Base-by-base conservation (phyloP, 1,140 invertebrate species). In the Argopecten irradians region DNA sequence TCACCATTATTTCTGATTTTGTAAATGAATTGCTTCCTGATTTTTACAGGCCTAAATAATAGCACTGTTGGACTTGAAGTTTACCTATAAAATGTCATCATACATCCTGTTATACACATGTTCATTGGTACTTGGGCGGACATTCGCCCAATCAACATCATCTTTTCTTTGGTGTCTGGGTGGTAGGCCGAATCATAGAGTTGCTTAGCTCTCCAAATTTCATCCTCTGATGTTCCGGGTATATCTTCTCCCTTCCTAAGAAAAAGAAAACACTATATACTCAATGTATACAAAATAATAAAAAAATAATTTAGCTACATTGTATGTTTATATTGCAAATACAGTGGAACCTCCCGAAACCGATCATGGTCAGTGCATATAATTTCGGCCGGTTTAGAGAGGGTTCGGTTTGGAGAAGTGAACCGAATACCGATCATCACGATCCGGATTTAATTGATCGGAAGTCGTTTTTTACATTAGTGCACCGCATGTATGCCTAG, bases 151-250 rank as follows among this genome's bases (percentile, higher is more conserved):
- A 99, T 97, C 55, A 99, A 97, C 96, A 99, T 97, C 97, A 99
- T 99, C 94, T 99, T 97, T 91, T 99, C 99, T 16, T 98, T 98
- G 28, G 98, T 99, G 94, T 99, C 99, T 0, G 99, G 99, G 96
- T 99, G 99, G 95, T 98, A 99, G 0, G 99, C 99, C 0, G 99
- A 99, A 94, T 99, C 98, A 94, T 99, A 99, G 0, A 99, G 95
- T 95, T 99, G 97, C 95, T 99, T 99, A 0, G 98, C 98, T 93
- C 97, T 96, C 95, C 99, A 97, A 13, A 99, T 95, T 93, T 99
- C 97, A 91, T 99, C 97, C 84, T 97, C 96, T 19, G 97, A 97
- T 7, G 98, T 96, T 39, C 96, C 97, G 14, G 96, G 93, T 83
- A 97, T 96, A 92, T 97, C 96, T 86, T 97, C 96, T 5, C 98